Conservation (phyloP, 2,888 invertebrate genomes). For the Digitonthophagus gazella region DNA sequence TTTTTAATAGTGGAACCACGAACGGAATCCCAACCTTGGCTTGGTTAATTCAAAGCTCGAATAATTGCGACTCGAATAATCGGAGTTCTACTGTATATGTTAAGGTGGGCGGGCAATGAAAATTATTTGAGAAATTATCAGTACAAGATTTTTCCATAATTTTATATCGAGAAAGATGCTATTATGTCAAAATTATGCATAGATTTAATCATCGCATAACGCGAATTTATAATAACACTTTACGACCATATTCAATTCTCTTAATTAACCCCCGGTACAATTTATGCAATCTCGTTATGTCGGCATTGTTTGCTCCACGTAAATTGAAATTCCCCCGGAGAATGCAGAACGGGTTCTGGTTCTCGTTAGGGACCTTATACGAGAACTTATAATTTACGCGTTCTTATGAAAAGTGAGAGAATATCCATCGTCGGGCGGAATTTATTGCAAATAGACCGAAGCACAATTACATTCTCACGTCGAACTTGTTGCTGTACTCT, state of each 20-base stretch:
- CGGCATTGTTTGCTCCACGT: not conserved
- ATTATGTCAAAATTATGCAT: too few relatives aligned
- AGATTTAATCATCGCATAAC: too few relatives aligned
- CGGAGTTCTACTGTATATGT: too few relatives aligned
- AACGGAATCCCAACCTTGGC: too few relatives aligned
- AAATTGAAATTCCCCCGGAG: not conserved
- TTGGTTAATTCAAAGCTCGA: too few relatives aligned
- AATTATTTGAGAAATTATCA: too few relatives aligned
- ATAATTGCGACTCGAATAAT: too few relatives aligned
- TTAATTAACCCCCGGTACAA: too few relatives aligned
- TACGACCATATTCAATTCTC: not conserved
- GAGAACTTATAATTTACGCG: not conserved
- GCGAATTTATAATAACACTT: not conserved
- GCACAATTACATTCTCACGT: not conserved
- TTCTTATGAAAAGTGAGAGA: not conserved
- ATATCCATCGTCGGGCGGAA: not conserved
- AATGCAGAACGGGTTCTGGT: not conserved
- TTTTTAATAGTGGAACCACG: too few relatives aligned
- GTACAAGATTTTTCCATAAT: too few relatives aligned
- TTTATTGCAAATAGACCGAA: not conserved
- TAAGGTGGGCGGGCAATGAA: too few relatives aligned
- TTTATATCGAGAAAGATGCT: too few relatives aligned
- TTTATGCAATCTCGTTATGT: not conserved
- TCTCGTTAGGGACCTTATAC: not conserved
- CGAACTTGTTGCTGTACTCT: not conserved